A percentile compares a stretch with the other conserved stretches of the same genome.
phyloP scores from a whole-genome alignment of 1,140 invertebrate species.

The Penaeus vannamei region DNA sequence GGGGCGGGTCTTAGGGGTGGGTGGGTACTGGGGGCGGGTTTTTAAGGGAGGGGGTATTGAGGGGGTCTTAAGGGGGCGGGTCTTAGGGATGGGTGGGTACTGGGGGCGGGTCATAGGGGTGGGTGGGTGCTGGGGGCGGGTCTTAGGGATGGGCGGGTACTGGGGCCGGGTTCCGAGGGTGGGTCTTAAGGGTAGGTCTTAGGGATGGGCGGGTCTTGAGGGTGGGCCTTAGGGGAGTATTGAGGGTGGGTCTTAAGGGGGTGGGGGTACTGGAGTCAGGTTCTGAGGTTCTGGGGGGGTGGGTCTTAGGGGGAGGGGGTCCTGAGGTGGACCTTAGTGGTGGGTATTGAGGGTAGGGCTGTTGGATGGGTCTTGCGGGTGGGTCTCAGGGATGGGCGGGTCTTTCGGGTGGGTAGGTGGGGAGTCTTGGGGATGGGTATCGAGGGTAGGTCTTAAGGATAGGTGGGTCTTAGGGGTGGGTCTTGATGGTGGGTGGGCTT shows the following conservation, averaged over 20 bases:
- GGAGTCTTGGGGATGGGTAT: neutral
- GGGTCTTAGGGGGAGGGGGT: neutral
- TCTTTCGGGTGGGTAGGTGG: neutral
- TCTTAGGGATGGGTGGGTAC: neutral
- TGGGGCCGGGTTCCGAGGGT: too few species aligned
- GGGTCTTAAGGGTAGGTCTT: neutral
- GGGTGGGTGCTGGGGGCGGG: neutral
- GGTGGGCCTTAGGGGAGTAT: neutral
- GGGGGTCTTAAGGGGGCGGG: neutral
- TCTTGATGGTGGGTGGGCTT: neutral
- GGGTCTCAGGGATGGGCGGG: neutral
- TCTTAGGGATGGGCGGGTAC: neutral
- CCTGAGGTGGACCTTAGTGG: neutral
- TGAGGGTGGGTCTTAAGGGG: neutral
- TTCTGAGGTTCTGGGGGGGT: neutral
- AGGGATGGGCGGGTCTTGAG: slow-evolving; percentile 77
- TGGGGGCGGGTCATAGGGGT: too few species aligned
- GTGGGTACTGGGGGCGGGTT: too few species aligned
- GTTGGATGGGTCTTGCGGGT: neutral
- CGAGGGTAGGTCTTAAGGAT: neutral
- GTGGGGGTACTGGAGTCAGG: neutral
- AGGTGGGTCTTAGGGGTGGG: neutral
- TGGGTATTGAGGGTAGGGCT: neutral
- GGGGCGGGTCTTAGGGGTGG: neutral
- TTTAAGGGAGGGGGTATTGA: neutral